Conservation (phyloP, 2,888 invertebrate species). For the Harpalus rufipes region DNA sequence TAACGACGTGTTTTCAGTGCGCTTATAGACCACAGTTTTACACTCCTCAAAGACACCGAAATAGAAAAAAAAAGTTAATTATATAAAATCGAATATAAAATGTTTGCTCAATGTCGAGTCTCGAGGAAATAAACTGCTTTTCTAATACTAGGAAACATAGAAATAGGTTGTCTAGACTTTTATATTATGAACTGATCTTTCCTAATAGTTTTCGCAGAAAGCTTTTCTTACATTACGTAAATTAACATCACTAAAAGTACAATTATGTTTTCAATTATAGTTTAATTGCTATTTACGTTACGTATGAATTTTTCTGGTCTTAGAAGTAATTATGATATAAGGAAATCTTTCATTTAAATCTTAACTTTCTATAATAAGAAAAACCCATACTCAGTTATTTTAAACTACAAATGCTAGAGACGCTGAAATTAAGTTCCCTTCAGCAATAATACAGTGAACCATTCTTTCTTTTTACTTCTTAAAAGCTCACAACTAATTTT, state of each 20-base stretch:
- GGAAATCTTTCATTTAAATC: not conserved
- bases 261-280: not conserved
- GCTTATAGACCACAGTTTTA: no score
- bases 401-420: no score
- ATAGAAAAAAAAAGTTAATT: no score
- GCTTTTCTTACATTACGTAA: not conserved
- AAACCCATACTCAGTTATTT: no score
- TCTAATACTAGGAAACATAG: not conserved
- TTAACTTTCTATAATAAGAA: no score
- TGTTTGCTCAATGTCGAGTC: not conserved
- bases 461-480: no score
- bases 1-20: no score
- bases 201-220: not conserved
- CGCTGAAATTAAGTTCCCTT: no score
- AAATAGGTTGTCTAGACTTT: slow-evolving; percentile 1
- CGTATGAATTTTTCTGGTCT: not conserved
- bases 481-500: no score
- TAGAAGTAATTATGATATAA: not conserved
- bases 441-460: no score
- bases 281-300: not conserved
- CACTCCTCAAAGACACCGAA: no score
- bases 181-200: not conserved
- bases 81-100: no score
- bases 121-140: not conserved
- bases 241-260: not conserved